Percentiles rank a stretch among this genome's conserved stretches.
phyloP scores from a whole-genome alignment of 2,113 vertebrate species.

The Nibea albiflora region DNA sequence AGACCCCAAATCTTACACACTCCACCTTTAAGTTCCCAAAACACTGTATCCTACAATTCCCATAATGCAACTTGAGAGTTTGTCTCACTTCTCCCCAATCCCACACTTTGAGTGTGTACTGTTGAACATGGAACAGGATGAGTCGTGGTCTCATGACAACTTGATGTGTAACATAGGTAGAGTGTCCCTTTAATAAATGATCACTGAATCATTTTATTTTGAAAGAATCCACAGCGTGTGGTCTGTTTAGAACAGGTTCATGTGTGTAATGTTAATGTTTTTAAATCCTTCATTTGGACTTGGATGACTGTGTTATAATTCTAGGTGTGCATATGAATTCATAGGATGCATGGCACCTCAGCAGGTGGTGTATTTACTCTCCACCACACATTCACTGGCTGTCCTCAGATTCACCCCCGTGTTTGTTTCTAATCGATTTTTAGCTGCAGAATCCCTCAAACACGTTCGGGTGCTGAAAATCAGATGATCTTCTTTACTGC shows the following conservation, averaged over 20 bases:
- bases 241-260: background rate
- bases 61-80: background rate
- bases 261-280: background rate
- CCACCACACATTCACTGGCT: background rate
- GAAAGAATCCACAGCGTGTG: no score
- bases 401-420: background rate
- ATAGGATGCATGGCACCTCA: background rate
- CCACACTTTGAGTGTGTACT: no score
- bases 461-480: background rate
- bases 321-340: background rate
- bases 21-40: background rate
- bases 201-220: background rate
- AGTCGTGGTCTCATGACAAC: background rate
- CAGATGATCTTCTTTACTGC: background rate
- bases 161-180: no score
- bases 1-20: no score
- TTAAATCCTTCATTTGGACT: background rate
- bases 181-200: background rate
- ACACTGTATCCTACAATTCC: background rate
- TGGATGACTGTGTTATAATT: background rate
- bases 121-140: background rate
- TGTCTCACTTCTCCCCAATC: background rate
- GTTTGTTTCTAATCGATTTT: background rate
- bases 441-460: background rate
- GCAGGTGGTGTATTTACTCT: background rate